Conservation (phyloP, 2,113 vertebrate genomes). For the Aphyosemion australe region DNA sequence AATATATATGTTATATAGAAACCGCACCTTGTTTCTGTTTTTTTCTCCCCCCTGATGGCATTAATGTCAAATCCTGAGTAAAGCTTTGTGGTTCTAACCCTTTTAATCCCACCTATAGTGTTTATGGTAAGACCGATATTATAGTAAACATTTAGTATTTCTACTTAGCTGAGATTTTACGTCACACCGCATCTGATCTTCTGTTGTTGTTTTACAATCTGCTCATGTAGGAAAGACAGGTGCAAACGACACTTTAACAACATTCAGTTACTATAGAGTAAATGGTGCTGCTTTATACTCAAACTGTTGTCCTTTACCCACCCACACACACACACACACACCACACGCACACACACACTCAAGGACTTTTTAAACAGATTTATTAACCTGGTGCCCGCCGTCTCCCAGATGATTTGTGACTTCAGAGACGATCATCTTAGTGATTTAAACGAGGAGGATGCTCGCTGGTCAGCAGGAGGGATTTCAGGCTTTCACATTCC, state of each 20-base stretch:
- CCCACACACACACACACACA: conserved; percentile 63
- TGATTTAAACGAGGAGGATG: conserved; percentile 38
- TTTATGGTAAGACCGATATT: conserved; percentile 53
- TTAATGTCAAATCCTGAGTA: conserved; percentile 33
- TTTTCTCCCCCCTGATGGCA: conserved; percentile 43
- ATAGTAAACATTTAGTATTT: conserved; percentile 57
- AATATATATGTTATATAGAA: conserved; percentile 53
- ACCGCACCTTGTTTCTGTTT: conserved; percentile 54
- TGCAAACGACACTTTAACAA: conserved; percentile 83
- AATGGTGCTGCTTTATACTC: conserved; percentile 87
- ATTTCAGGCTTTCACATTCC: conserved; percentile 57
- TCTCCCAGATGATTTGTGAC: conserved; percentile 67
- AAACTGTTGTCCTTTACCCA: conserved; percentile 77
- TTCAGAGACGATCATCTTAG: conserved; percentile 67
- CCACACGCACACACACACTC: conserved; percentile 55
- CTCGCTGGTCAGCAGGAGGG: conserved; percentile 21
- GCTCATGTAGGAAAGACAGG: conserved; percentile 76
- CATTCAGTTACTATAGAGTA: conserved; percentile 80
- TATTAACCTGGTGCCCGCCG: conserved; percentile 72
- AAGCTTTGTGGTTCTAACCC: conserved; percentile 53
- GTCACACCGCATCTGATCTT: conserved; percentile 48
- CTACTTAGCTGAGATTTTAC: conserved; percentile 37
- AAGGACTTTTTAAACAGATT: conserved; percentile 81
- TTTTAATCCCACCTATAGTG: conserved; percentile 58
- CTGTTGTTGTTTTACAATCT: conserved; percentile 63